These are phyloP conservation scores for Anadara kagoshimensis DNA, from an alignment of 1,140 invertebrate species.

Conservation along the genomic window DNA sequence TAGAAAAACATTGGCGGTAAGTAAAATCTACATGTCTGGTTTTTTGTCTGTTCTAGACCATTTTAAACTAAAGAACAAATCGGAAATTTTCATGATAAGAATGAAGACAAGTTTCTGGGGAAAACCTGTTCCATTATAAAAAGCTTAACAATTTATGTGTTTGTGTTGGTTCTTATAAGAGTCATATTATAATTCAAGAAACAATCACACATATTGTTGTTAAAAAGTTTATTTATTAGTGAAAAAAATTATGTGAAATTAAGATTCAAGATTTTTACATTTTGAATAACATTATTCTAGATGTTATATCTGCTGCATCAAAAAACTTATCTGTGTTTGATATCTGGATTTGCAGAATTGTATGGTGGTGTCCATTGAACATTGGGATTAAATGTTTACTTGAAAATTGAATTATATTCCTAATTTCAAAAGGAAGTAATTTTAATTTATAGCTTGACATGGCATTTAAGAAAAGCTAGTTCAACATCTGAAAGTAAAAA, in stretches of 20 bases:
- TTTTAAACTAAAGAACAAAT: neutral
- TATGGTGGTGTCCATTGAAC: too few relatives aligned
- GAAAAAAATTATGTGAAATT: too few relatives aligned
- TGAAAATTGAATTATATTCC: neutral
- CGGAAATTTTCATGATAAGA: neutral
- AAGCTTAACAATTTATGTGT: neutral
- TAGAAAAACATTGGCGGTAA: conserved; percentile 99
- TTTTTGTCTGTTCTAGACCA: neutral
- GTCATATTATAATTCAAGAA: neutral
- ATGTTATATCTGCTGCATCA: too few relatives aligned
- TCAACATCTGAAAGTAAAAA: neutral
- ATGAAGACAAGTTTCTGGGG: neutral
- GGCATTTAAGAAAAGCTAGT: neutral
- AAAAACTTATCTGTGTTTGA: too few relatives aligned
- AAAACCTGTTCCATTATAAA: neutral
- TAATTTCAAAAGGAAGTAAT: neutral
- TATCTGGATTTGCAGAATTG: too few relatives aligned
- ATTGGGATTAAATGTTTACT: neutral
- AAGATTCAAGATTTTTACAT: too few relatives aligned
- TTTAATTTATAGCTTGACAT: neutral
- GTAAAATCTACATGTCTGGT: neutral
- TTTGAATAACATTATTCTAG: too few relatives aligned
- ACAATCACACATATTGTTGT: too few relatives aligned
- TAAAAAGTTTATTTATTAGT: too few relatives aligned
- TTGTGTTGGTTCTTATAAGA: neutral